Evolutionary conservation across 2,797 vertebrate genomes (phyloP), one percentile per base, ranked within the genome.

Genomic region (Hydrocynus forskahlii): DNA sequence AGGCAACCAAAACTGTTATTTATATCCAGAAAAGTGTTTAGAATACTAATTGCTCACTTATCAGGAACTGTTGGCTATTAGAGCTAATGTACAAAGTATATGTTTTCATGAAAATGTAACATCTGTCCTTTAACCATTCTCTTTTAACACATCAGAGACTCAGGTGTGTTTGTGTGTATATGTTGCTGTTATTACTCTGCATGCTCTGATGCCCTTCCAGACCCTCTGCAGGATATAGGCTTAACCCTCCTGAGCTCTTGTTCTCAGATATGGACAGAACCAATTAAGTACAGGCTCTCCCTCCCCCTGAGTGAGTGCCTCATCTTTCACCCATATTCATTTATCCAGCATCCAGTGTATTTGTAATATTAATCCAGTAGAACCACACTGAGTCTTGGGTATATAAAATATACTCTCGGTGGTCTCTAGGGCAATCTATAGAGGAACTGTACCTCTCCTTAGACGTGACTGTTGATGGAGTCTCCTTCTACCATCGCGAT

Each of bases 211-310:
- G 66, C 60, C 60, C 23, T 78, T 21, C 40, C 72, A 87, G 83
- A 87, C 63, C 69, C 75, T 40, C 72, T 84, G 25, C 83, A 86
- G 67, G 85, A 87, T 62, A 38, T 88, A 16, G 84, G 81, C n/a
- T 25, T 88, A 21, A 68, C 76, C 0, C 35, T 87, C n/a, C 23
- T 25, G 21, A 75, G 55, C 19, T 75, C 76, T 48, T 88, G 87
- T 54, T 64, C 79, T 73, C 52, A 79, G n/a, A 54, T 43, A 7
- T 5, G 13, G 12, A 55, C 48, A 2, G 7, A 57, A 13, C 14
- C 17, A 3, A 9, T 75, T 1, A 70, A 60, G 10, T 13, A 52
- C 29, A 75, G 21, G 70, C 5, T 74, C 19, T 78, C 75, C 43
- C 4, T 86, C 45, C 50, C 81, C 63, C 80, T 86, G 16, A 67